phyloP scores from a whole-genome alignment of 1,140 invertebrate genomes.

The Macrosteles quadrilineatus region DNA sequence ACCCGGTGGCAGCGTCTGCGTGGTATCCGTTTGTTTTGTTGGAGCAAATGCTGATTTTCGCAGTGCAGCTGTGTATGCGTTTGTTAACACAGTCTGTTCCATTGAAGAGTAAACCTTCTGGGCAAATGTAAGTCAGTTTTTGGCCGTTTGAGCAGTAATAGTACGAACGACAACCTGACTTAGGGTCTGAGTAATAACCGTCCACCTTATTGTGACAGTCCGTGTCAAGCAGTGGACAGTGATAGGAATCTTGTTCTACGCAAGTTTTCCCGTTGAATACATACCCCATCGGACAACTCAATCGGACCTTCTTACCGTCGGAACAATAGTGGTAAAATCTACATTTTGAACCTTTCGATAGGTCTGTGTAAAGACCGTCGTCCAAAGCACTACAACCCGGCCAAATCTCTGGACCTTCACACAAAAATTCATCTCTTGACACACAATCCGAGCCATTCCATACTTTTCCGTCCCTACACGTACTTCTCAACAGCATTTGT shows the following conservation, averaged over 20 bases:
- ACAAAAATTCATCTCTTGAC: slow-evolving; percentile 45
- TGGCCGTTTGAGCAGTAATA: slow-evolving; percentile 57
- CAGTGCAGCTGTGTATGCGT: slow-evolving; percentile 50
- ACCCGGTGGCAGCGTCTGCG: slow-evolving; percentile 57
- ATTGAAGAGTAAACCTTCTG: slow-evolving; percentile 55
- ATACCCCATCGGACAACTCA: slow-evolving; percentile 50
- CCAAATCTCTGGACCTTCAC: slow-evolving; percentile 49
- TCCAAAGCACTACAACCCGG: slow-evolving; percentile 42
- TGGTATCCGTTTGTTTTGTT: slow-evolving; percentile 58
- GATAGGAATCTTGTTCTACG: slow-evolving; percentile 46
- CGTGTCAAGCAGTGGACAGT: slow-evolving; percentile 53
- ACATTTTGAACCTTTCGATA: slow-evolving; percentile 48
- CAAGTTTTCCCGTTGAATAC: slow-evolving; percentile 57
- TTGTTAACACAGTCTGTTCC: slow-evolving; percentile 55
- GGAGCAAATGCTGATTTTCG: slow-evolving; percentile 52
- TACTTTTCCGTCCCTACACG: slow-evolving; percentile 45
- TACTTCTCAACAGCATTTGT: slow-evolving; percentile 40
- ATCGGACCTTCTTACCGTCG: slow-evolving; percentile 49
- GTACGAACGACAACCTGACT: slow-evolving; percentile 59
- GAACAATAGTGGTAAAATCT: slow-evolving; percentile 56
- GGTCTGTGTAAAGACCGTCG: slow-evolving; percentile 36
- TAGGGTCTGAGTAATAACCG: slow-evolving; percentile 58
- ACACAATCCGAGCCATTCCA: slow-evolving; percentile 52
- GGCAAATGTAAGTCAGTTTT: slow-evolving; percentile 58
- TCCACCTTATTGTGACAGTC: slow-evolving; percentile 55